Evolutionary conservation across 35 echinoderm and acorn worm species (phyloP), one percentile per base, ranked within the genome.

Genomic region (Heliocidaris tuberculata): DNA sequence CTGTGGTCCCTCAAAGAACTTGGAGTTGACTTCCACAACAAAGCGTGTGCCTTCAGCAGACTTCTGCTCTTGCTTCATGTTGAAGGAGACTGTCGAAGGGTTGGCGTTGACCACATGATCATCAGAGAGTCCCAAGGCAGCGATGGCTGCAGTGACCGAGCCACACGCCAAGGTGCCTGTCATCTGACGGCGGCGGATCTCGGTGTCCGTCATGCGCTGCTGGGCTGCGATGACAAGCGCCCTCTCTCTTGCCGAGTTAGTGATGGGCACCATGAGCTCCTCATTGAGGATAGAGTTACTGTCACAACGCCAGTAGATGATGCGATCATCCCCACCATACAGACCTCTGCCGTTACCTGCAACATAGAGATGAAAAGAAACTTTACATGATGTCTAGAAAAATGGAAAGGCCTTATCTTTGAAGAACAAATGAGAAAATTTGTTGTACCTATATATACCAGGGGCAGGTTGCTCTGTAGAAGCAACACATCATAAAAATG

Each of bases 231-330:
- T 94, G 52, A 97, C 96, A 24, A 99, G 65, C 1, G 98, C 98
- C 59, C 96, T 97, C 95, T 99, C 98, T 94, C 95, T 88, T 42
- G 98, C 96, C 5, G 95, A 56, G 95, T 99, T 99, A 49, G 98
- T 97, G 50, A 95, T 95, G 0, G 98, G 98, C 30, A 99, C 95
- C 31, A 95, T 88, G 11, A 99, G 93, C 49, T 99, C 93, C 54
- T 99, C 98, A 13, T 97, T 94, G 10, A 99, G 94, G 50, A 96
- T 88, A 16, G 96, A 60, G 85, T 99, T 99, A 92, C 96, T 97
- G 5, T 99, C 98, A 93, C 98, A 99, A 86, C 95, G 95, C 98
- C 98, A 99, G 94, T 99, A 97, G 95, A 99, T 99, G 94, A 99
- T 92, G 24, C 95, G 94, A 35, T 99, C 98, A 52, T 97, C 96